Conservation (phyloP, 2,797 vertebrate species). For the Threskiornis aethiopicus region DNA sequence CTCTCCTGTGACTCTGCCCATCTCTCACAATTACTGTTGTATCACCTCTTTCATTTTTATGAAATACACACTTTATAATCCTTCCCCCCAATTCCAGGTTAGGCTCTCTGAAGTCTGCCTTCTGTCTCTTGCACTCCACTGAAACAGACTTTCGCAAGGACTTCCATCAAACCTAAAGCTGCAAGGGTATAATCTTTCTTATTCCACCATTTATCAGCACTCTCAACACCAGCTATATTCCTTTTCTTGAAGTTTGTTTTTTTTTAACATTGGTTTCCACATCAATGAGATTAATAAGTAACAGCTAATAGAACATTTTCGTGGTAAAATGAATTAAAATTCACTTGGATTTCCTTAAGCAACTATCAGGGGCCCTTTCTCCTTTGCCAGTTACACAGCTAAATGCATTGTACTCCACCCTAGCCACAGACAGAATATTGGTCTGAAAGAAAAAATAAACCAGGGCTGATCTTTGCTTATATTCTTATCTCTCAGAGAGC, state of each 20-base stretch:
- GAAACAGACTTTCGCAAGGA: neutral
- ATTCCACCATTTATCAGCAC: neutral
- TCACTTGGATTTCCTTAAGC: neutral
- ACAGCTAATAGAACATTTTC: neutral
- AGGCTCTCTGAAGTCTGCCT: neutral
- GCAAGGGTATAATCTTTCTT: neutral
- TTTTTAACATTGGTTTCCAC: neutral
- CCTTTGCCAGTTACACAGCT: neutral
- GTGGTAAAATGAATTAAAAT: neutral
- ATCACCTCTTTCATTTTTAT: neutral
- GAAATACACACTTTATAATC: neutral
- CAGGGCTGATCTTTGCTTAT: neutral
- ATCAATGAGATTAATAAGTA: neutral
- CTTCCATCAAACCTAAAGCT: neutral
- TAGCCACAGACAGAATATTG: neutral
- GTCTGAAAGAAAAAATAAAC: neutral
- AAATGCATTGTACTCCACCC: neutral
- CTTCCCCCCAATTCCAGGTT: neutral
- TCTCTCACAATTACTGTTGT: neutral
- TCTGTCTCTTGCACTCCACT: neutral
- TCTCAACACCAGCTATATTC: neutral
- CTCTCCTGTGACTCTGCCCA: neutral
- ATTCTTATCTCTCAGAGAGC: neutral
- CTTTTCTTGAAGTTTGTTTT: neutral
- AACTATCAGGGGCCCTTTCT: neutral